Evolutionary conservation across 2,888 invertebrate species (phyloP).

Genomic region (Idaea straminata): DNA sequence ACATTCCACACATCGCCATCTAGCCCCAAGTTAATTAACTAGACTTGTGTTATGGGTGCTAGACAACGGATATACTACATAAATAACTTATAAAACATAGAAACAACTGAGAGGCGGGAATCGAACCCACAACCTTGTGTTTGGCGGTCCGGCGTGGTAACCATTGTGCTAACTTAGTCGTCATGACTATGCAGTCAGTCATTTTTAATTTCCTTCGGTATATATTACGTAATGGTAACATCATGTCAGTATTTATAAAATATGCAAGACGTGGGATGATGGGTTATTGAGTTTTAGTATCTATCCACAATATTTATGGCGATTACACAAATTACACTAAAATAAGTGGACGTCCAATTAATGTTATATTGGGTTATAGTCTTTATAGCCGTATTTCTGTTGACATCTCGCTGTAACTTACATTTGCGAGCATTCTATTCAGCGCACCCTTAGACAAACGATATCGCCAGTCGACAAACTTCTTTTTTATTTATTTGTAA

Average conservation of each 20-base stretch:
- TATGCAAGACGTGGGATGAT: background rate
- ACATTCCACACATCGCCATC: no score
- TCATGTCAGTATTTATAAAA: background rate
- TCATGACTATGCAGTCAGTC: no score
- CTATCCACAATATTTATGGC: constrained; percentile 15
- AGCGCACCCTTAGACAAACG: background rate
- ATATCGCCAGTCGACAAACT: no score
- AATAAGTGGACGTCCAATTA: constrained; percentile 19
- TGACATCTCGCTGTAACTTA: background rate
- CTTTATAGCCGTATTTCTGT: background rate
- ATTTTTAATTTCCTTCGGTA: background rate
- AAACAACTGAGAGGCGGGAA: no score
- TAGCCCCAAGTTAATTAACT: no score
- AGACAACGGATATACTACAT: no score
- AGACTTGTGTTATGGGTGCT: no score
- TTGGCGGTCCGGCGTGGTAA: no score
- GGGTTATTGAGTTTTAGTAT: constrained; percentile 18
- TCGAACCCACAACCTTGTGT: no score
- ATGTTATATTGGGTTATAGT: background rate
- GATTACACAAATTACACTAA: constrained; percentile 20
- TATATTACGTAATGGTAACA: background rate
- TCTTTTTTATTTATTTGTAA: no score
- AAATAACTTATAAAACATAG: no score
- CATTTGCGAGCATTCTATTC: background rate
- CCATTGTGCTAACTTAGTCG: no score